These are phyloP conservation scores for Solea senegalensis DNA, from an alignment of 2,113 vertebrate genomes.

Conservation along the genomic window DNA sequence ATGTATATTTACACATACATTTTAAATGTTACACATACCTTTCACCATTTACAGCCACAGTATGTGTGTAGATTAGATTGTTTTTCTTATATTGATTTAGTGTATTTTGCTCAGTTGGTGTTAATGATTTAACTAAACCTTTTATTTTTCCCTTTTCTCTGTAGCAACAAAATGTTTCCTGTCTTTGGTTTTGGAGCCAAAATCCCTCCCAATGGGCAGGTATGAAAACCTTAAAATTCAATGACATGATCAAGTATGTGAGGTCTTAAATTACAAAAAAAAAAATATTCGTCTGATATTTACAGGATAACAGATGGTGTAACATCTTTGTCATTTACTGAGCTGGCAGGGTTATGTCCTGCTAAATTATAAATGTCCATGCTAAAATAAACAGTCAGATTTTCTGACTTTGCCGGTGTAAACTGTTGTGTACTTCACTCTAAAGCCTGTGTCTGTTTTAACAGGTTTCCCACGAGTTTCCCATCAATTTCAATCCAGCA, in stretches of 20 bases:
- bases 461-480: constrained; percentile 97
- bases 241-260: not conserved
- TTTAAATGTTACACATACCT: too few species aligned
- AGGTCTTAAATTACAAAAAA: not conserved
- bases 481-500: constrained; percentile 91
- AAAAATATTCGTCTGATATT: too few species aligned
- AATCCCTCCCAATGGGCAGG: constrained; percentile 89
- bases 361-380: not conserved
- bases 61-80: too few species aligned
- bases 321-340: too few species aligned
- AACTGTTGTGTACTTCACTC: not conserved
- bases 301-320: too few species aligned
- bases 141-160: not conserved
- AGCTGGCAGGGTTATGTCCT: too few species aligned
- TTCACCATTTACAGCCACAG: too few species aligned
- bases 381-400: too few species aligned
- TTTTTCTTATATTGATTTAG: too few species aligned
- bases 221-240: constrained; percentile 45
- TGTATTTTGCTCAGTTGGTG: too few species aligned
- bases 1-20: too few species aligned
- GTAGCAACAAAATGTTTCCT: constrained; percentile 95
- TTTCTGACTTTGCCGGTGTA: not conserved
- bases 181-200: constrained; percentile 97
- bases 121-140: too few species aligned
- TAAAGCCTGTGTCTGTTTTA: not conserved